Percentiles rank a stretch among this genome's conserved stretches.
Evolutionary conservation across 2,113 vertebrate species (phyloP).

Genomic region (Gorilla gorilla): DNA sequence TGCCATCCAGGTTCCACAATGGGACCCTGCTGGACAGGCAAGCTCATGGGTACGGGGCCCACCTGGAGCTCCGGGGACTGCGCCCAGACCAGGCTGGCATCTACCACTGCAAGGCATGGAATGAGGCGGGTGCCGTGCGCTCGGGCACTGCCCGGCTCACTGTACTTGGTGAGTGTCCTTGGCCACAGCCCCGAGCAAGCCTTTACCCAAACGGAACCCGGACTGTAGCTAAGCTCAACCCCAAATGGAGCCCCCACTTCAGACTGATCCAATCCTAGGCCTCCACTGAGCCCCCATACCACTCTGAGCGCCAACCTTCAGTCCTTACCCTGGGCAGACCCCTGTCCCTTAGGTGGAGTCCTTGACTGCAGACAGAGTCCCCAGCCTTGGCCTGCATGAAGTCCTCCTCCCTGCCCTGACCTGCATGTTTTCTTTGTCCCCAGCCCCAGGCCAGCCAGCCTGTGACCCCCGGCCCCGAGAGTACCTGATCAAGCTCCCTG

Average conservation of each 20-base stretch:
- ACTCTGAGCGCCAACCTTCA: neutral
- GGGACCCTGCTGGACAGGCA: slow-evolving; percentile 90
- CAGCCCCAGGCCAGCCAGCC: slow-evolving; percentile 87
- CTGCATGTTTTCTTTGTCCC: slow-evolving; percentile 36
- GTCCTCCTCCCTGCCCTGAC: neutral
- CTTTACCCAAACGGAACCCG: neutral
- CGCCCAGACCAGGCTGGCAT: slow-evolving; percentile 85
- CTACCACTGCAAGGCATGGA: slow-evolving; percentile 95
- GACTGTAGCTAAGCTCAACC: neutral
- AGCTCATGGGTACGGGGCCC: slow-evolving; percentile 84
- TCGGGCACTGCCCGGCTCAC: slow-evolving; percentile 88
- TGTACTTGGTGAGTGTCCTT: slow-evolving; percentile 87
- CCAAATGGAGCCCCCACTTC: neutral
- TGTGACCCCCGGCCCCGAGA: slow-evolving; percentile 87
- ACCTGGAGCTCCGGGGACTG: slow-evolving; percentile 86
- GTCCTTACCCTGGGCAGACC: neutral
- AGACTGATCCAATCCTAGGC: neutral
- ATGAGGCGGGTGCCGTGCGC: slow-evolving; percentile 88
- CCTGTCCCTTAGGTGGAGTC: neutral
- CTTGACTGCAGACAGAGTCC: neutral
- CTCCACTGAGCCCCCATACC: neutral
- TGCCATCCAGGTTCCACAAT: slow-evolving; percentile 92
- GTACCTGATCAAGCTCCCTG: slow-evolving; percentile 91
- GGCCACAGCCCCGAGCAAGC: neutral
- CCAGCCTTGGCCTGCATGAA: neutral